Evolutionary conservation across 37 sponge, comb jelly and placozoan species (phyloP).

Genomic region (Mnemiopsis leidyi): DNA sequence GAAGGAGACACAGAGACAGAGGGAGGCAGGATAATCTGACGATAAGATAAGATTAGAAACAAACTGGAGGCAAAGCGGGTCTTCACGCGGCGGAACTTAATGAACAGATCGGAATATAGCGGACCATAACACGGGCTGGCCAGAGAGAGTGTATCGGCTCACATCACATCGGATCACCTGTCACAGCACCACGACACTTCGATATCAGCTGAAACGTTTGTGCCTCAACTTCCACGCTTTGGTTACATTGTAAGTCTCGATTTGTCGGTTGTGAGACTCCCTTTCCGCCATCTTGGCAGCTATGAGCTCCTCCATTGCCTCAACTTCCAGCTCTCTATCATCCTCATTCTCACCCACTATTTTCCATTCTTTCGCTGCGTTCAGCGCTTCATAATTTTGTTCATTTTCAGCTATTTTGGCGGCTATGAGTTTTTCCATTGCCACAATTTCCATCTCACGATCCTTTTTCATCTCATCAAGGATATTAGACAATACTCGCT

Average conservation of each 20-base stretch:
- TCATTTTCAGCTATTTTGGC: background rate
- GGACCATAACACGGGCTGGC: background rate
- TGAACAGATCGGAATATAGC: background rate
- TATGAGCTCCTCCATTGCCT: background rate
- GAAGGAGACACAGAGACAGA: too few species aligned
- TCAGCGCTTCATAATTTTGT: background rate
- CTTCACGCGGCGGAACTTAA: too few species aligned
- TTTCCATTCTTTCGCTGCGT: background rate
- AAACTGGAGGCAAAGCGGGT: background rate
- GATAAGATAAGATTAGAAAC: too few species aligned
- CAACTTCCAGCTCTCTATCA: background rate
- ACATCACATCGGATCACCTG: background rate
- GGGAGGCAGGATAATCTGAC: too few species aligned
- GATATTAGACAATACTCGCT: background rate
- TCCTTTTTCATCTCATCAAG: background rate
- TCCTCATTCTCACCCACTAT: constrained; percentile 44
- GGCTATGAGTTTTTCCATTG: background rate
- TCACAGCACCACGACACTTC: background rate
- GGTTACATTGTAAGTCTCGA: background rate
- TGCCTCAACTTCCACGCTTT: background rate
- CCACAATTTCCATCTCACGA: background rate
- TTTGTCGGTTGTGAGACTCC: background rate
- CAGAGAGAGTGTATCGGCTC: background rate
- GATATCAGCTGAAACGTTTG: background rate
- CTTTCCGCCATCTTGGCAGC: background rate